Percentiles rank a stretch among this genome's conserved stretches.
Conservation (phyloP, 1,140 invertebrate genomes). For the Kradibia gibbosae region DNA sequence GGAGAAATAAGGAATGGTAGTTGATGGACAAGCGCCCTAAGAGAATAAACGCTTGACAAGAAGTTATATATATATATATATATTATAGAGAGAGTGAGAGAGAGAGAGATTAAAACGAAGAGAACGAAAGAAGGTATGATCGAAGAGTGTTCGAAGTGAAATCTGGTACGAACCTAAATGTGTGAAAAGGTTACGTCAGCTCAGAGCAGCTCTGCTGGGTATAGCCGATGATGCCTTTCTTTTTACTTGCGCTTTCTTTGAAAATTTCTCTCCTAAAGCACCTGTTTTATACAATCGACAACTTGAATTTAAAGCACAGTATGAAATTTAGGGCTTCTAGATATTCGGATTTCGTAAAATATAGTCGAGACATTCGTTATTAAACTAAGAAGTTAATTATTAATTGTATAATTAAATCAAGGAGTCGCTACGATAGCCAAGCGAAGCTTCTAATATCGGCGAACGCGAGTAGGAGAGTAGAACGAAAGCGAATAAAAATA, state of each 20-base stretch:
- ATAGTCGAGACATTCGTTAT: too few relatives aligned
- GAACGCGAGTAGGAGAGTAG: neutral
- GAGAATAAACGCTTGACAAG: neutral
- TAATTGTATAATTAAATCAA: too few relatives aligned
- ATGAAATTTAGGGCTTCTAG: too few relatives aligned
- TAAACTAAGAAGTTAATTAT: too few relatives aligned
- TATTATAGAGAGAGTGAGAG: neutral
- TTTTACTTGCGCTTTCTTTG: neutral
- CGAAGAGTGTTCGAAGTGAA: conserved; percentile 10
- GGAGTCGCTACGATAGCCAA: too few relatives aligned
- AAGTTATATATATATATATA: too few relatives aligned
- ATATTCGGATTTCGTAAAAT: too few relatives aligned
- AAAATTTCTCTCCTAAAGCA: neutral
- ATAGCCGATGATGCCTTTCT: neutral
- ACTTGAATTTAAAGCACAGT: neutral
- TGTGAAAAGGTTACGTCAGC: conserved; percentile 5
- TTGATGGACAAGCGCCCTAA: conserved; percentile 24
- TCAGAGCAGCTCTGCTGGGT: neutral
- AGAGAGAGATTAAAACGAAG: neutral
- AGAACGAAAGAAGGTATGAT: conserved; percentile 1
- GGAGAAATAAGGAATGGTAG: conserved; percentile 12
- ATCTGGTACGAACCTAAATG: neutral
- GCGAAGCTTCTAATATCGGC: too few relatives aligned
- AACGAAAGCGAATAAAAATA: neutral
- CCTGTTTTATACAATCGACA: neutral